Base-by-base conservation (phyloP, 2,797 vertebrate species). In the Poeciliopsis paucimaculata region DNA sequence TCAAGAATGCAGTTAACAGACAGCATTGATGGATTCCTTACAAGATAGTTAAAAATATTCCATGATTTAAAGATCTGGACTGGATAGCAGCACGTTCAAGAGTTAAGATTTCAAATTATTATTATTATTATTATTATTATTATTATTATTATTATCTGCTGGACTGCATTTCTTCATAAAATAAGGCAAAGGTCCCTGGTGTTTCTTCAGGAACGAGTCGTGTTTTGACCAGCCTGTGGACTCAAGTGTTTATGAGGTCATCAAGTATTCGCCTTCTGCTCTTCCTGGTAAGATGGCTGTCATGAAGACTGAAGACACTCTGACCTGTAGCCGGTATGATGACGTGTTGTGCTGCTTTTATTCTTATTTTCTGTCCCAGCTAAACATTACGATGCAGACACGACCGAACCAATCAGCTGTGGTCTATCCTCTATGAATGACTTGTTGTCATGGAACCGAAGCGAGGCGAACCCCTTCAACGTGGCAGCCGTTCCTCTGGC, bases 341-440 rank as follows among this genome's bases (percentile, higher is more conserved):
- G 47, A 8, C 20, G 2, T 18, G 15, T 13, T 16, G 43, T 16
- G 20, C 41, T 28, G 11, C 26, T 47, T 60, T 73, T 1, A 20
- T 66, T 31, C 34, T 31, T 2, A 0, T 60, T 45, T 34, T 0
- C 47, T 0, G 47, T 75, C 71, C 72, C 93, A 99, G 98, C 82
- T 1, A 92, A 91, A 39, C 95, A 98, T 70, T 98, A 98, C 0
- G 97, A 98, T 81, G 79, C 78, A 1, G 92, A 94, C 85, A 98
- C 97, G 3, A 96, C 96, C 0, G 96, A 95, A 60, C 98, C 98
- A 0, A 75, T 98, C 95, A 97, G 96, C 92, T 96, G 94, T 64
- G 96, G 95, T 81, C 90, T 99, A 39, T 93, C 95, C 0, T 92
- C 94, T 0, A 84, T 99, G 92, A 96, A 97, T 45, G 96, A 98